Percentiles rank a stretch among this genome's conserved stretches.
Conservation (phyloP, 1,140 invertebrate genomes). For the Ditylenchus dipsaci region DNA sequence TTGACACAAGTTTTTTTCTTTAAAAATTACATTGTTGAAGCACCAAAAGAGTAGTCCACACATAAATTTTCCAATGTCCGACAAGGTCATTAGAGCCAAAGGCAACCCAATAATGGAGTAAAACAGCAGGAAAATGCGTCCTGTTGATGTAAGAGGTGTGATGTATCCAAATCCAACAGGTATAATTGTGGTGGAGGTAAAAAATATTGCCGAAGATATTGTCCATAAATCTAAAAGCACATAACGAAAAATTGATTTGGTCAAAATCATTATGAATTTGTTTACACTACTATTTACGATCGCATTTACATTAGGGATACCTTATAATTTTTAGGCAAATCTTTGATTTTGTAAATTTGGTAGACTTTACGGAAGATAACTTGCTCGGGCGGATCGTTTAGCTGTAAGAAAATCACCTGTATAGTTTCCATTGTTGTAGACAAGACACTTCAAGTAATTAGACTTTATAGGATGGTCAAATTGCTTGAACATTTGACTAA, state of each 20-base stretch:
- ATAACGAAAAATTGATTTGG: not conserved
- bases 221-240: conserved; percentile 11
- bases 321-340: too few relatives aligned
- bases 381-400: too few relatives aligned
- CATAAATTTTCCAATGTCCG: conserved; percentile 20
- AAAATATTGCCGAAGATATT: not conserved
- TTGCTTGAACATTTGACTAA: conserved; percentile 3
- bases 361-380: too few relatives aligned
- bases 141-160: conserved; percentile 5
- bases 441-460: conserved; percentile 1
- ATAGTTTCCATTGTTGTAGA: conserved; percentile 6
- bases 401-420: not conserved
- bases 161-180: conserved; percentile 11
- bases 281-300: not conserved
- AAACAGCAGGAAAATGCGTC: conserved; percentile 7
- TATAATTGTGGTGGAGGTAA: conserved; percentile 12
- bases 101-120: conserved; percentile 20
- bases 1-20: too few relatives aligned
- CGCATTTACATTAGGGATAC: not conserved
- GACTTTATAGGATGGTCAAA: conserved; percentile 12
- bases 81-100: conserved; percentile 14
- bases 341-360: too few relatives aligned
- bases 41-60: conserved; percentile 9
- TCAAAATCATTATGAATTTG: too few relatives aligned
- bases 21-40: conserved; percentile 8